A percentile compares a stretch with the other conserved stretches of the same genome.
These are phyloP conservation scores for Temnothorax longispinosus DNA, from an alignment of 1,140 invertebrate genomes.

Conservation along the genomic window DNA sequence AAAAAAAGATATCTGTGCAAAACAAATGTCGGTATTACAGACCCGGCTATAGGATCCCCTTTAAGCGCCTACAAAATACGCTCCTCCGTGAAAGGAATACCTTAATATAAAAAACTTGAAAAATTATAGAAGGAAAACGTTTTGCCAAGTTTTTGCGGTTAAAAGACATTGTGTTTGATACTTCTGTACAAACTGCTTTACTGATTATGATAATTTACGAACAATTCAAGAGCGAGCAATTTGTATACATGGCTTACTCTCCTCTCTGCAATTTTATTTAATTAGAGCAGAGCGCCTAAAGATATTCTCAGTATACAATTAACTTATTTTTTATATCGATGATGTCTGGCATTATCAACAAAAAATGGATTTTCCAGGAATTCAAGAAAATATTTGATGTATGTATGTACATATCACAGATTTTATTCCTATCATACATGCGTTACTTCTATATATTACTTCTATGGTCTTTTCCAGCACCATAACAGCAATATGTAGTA, in stretches of 20 bases:
- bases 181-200: neutral
- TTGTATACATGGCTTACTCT: neutral
- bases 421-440: slow-evolving; percentile 21
- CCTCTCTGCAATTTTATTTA: neutral
- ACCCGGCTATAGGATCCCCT: no score
- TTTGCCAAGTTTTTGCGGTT: neutral
- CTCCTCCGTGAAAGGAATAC: no score
- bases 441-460: neutral
- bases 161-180: neutral
- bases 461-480: neutral
- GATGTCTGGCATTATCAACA: slow-evolving; percentile 16
- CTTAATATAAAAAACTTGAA: neutral
- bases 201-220: neutral
- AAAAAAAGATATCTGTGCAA: no score
- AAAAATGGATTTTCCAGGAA: neutral
- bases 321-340: slow-evolving; percentile 15
- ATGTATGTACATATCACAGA: slow-evolving; percentile 5
- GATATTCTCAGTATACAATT: neutral
- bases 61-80: no score
- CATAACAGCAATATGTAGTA: slow-evolving; percentile 13
- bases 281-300: neutral
- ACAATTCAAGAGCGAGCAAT: slow-evolving; percentile 4
- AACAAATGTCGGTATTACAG: no score
- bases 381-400: slow-evolving; percentile 26
- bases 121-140: neutral